These are phyloP conservation scores for Agrochola lota DNA, from an alignment of 2,888 invertebrate species.

Conservation along the genomic window DNA sequence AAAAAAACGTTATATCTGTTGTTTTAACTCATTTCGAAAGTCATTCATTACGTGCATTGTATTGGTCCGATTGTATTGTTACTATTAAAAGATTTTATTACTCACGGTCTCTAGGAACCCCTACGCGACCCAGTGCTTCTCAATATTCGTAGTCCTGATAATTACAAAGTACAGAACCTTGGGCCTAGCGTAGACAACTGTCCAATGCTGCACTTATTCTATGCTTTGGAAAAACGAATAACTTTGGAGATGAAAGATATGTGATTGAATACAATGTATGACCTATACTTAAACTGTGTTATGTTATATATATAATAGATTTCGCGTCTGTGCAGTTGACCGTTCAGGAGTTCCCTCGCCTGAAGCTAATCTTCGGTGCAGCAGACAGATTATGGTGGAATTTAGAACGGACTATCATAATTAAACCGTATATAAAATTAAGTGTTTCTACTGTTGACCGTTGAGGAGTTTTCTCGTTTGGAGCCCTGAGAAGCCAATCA, in stretches of 20 bases:
- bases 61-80: conserved; percentile 78
- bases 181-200: not conserved
- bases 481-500: no score
- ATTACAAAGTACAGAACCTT: not conserved
- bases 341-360: no score
- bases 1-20: conserved; percentile 88
- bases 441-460: no score
- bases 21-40: conserved; percentile 89
- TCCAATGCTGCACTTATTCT: not conserved
- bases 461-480: no score
- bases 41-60: conserved; percentile 84
- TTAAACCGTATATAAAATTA: no score
- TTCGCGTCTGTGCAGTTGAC: no score
- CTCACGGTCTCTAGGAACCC: conserved; percentile 52
- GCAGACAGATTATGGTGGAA: no score
- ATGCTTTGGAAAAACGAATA: not conserved
- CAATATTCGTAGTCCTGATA: not conserved
- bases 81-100: conserved; percentile 79
- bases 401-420: no score
- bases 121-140: conserved; percentile 21
- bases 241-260: not conserved
- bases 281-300: not conserved
- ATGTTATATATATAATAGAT: not conserved
- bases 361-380: no score
- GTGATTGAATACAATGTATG: not conserved